Evolutionary conservation across 2,797 vertebrate species (phyloP).

Genomic region (Hipposideros larvatus): DNA sequence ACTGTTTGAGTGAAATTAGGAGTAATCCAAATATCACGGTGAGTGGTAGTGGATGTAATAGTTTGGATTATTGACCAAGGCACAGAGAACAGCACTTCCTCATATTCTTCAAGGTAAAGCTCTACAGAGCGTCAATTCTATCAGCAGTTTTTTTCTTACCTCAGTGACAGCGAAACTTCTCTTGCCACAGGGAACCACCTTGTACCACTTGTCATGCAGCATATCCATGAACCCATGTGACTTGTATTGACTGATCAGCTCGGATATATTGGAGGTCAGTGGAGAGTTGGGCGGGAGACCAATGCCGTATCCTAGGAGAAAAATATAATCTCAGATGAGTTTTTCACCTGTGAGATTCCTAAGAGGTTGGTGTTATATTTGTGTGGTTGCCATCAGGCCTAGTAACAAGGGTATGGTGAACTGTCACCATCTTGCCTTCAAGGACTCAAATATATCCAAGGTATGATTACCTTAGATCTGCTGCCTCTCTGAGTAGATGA

Average conservation of each 20-base stretch:
- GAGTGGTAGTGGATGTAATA: not conserved
- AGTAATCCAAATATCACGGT: not conserved
- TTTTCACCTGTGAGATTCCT: not conserved
- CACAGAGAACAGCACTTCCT: not conserved
- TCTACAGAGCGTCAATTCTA: not conserved
- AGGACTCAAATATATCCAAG: not conserved
- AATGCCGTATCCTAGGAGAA: constrained; percentile 95
- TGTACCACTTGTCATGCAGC: constrained; percentile 99
- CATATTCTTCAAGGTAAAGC: not conserved
- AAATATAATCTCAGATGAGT: constrained; percentile 68
- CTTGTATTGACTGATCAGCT: constrained; percentile 98
- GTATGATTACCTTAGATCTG: not conserved
- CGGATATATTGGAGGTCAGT: constrained; percentile 97
- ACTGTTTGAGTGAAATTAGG: not conserved
- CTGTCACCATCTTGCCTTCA: not conserved
- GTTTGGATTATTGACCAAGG: not conserved
- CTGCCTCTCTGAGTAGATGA: not conserved
- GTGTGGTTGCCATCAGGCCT: not conserved
- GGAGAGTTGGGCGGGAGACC: constrained; percentile 97
- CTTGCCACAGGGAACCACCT: constrained; percentile 98
- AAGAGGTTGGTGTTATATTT: not conserved
- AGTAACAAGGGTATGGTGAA: not conserved
- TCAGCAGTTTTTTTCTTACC: constrained; percentile 87
- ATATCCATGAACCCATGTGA: constrained; percentile 99
- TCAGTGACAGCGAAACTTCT: constrained; percentile 97